These are phyloP conservation scores for Orthonyx spaldingii DNA, from an alignment of 2,113 vertebrate species.

Conservation along the genomic window DNA sequence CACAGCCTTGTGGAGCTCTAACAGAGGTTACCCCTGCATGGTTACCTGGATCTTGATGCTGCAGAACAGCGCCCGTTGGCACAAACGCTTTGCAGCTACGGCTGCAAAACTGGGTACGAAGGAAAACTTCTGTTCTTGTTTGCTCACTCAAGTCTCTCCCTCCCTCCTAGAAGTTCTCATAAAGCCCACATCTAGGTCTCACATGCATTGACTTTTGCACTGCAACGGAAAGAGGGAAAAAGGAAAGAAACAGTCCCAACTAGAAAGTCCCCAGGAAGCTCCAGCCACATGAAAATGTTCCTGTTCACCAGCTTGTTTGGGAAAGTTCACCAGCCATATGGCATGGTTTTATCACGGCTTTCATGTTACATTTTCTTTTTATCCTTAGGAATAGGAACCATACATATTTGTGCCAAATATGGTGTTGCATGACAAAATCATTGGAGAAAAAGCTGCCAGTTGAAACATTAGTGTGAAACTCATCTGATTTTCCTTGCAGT, in stretches of 20 bases:
- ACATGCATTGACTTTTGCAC: neutral
- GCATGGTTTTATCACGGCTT: neutral
- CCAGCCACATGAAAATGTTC: neutral
- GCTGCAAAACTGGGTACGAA: neutral
- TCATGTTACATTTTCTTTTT: neutral
- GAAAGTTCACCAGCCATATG: neutral
- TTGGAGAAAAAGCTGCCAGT: neutral
- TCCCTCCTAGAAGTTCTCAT: neutral
- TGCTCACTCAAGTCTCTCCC: rapidly evolving
- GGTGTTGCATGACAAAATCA: neutral
- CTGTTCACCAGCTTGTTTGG: neutral
- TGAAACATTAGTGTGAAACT: neutral
- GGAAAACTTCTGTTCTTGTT: neutral
- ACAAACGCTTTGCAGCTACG: neutral
- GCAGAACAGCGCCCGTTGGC: rapidly evolving
- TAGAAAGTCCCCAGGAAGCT: neutral
- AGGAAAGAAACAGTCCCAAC: rapidly evolving
- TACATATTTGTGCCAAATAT: neutral
- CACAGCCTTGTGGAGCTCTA: neutral
- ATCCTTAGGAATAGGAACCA: neutral
- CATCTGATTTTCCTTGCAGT: neutral
- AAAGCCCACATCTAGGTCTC: neutral
- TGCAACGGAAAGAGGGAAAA: neutral
- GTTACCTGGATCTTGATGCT: rapidly evolving
- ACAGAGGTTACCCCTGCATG: neutral